Conservation (phyloP, 2,797 vertebrate species). For the Pipistrellus kuhlii region DNA sequence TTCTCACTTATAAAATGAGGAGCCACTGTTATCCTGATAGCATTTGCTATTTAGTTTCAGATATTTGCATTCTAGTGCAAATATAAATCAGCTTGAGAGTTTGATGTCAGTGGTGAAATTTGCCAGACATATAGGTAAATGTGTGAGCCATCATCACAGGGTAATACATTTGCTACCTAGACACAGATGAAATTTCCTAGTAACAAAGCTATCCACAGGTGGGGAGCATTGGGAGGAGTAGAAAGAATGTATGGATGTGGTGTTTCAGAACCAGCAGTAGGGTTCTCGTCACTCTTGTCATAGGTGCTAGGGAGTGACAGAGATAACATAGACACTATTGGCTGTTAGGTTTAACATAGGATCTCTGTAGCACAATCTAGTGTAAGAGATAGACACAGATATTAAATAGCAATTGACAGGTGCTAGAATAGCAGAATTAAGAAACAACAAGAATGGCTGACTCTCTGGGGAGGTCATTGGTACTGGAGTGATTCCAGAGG, state of each 20-base stretch:
- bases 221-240: neutral
- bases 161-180: neutral
- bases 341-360: no score
- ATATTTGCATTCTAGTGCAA: neutral
- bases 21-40: neutral
- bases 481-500: neutral
- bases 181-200: neutral
- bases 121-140: neutral
- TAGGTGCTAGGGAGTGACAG: neutral
- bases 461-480: neutral
- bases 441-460: neutral
- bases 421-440: neutral
- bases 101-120: neutral
- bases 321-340: neutral
- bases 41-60: constrained; percentile 11
- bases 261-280: neutral
- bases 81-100: constrained; percentile 3
- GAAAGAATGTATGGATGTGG: no score
- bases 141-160: neutral
- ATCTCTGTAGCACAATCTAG: neutral
- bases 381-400: neutral
- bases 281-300: neutral
- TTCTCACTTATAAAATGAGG: constrained; percentile 1
- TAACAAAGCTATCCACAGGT: neutral
- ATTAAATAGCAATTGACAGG: neutral